Conservation (phyloP, 2,888 invertebrate genomes). For the Drosophila limbata region DNA sequence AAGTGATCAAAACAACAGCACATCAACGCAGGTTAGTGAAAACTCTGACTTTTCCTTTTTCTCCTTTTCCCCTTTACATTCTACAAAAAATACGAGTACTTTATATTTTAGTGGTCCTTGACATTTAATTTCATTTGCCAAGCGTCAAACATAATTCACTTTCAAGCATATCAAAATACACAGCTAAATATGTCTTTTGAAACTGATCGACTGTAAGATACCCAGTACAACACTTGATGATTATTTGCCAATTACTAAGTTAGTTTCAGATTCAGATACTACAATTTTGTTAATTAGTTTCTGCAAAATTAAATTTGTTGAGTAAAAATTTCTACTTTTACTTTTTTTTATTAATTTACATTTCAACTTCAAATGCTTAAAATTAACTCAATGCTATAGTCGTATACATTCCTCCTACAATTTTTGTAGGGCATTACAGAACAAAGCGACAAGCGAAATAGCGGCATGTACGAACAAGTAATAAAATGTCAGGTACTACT, state of each 20-base stretch:
- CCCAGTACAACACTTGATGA: background rate
- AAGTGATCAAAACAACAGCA: conserved; percentile 10
- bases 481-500: conserved; percentile 65
- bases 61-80: background rate
- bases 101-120: conserved; percentile 1
- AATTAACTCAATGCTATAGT: background rate
- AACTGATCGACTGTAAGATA: background rate
- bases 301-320: background rate
- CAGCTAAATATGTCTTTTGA: background rate
- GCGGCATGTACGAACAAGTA: conserved; percentile 56
- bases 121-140: conserved; percentile 11
- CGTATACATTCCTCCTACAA: background rate
- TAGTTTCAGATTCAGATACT: background rate
- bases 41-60: background rate
- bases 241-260: background rate
- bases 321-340: background rate
- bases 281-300: background rate
- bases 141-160: conserved; percentile 7
- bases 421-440: conserved; percentile 20
- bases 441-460: conserved; percentile 26
- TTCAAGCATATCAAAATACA: conserved; percentile 4
- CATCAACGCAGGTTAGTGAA: conserved; percentile 47
- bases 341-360: no score
- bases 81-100: background rate
- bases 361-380: background rate